phyloP scores from a whole-genome alignment of 2,797 vertebrate genomes.

The Smutsia gigantea region DNA sequence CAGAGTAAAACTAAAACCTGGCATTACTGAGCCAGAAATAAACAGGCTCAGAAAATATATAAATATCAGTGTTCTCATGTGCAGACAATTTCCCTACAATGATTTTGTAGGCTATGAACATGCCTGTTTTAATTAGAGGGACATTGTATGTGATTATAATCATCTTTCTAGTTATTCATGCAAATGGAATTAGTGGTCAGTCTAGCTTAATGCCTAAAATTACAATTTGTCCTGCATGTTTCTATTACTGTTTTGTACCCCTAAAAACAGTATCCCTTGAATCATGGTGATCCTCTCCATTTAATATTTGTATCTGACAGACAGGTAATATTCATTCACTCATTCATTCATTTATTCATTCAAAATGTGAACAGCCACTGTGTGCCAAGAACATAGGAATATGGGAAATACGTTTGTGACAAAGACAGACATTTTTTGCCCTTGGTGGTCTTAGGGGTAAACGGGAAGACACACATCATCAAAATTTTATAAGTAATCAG shows the following conservation, averaged over 20 bases:
- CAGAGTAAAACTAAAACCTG: constrained; percentile 22
- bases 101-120: neutral
- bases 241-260: neutral
- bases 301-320: constrained; percentile 1
- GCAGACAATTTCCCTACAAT: neutral
- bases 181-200: constrained; percentile 10
- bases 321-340: neutral
- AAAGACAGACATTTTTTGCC: neutral
- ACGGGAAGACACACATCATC: neutral
- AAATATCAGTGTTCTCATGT: neutral
- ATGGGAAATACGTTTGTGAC: neutral
- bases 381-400: neutral
- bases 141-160: neutral
- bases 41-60: neutral
- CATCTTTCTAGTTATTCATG: neutral
- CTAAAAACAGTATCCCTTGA: neutral
- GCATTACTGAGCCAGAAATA: constrained; percentile 4
- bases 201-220: neutral
- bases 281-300: neutral
- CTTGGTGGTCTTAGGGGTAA: neutral
- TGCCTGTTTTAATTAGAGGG: neutral
- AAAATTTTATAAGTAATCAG: neutral
- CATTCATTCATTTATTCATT: neutral
- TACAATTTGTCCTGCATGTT: neutral
- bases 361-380: neutral